Evolutionary conservation across 37 sponge, comb jelly and placozoan genomes (phyloP).

Genomic region (Halichondria panicea): DNA sequence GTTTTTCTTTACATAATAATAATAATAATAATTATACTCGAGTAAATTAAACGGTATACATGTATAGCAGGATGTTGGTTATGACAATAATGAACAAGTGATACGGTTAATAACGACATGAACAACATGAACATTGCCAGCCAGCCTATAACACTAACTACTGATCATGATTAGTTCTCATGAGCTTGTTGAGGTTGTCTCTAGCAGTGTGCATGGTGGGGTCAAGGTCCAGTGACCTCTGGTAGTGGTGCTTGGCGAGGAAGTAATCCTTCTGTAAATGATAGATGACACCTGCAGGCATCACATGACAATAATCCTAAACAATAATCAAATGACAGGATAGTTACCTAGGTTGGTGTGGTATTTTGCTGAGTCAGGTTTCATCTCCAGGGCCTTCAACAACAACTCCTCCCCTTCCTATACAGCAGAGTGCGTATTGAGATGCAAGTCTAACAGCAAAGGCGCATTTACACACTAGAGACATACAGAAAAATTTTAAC

Average conservation of each 20-base stretch:
- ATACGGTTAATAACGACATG: too few species aligned
- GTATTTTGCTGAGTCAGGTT: conserved; percentile 39
- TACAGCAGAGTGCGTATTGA: neutral
- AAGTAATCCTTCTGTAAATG: conserved; percentile 41
- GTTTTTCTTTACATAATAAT: too few species aligned
- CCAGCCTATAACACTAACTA: too few species aligned
- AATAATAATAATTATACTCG: too few species aligned
- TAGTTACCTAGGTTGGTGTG: conserved; percentile 68
- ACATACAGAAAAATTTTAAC: neutral
- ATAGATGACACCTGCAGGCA: conserved; percentile 48
- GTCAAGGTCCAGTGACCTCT: conserved; percentile 20
- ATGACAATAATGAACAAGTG: too few species aligned
- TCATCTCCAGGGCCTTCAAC: conserved; percentile 35
- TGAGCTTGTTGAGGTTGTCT: conserved; percentile 46
- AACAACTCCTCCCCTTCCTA: conserved; percentile 62
- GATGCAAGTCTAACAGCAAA: neutral
- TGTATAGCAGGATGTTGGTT: too few species aligned
- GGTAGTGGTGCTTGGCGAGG: conserved; percentile 42
- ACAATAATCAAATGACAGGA: neutral
- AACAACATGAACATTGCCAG: too few species aligned
- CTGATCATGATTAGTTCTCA: neutral
- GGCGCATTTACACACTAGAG: neutral
- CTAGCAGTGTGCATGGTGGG: conserved; percentile 21
- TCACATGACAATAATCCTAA: neutral
- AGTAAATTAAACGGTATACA: too few species aligned